Conservation (phyloP, 2,888 invertebrate genomes). For the Drosophila borealis region DNA sequence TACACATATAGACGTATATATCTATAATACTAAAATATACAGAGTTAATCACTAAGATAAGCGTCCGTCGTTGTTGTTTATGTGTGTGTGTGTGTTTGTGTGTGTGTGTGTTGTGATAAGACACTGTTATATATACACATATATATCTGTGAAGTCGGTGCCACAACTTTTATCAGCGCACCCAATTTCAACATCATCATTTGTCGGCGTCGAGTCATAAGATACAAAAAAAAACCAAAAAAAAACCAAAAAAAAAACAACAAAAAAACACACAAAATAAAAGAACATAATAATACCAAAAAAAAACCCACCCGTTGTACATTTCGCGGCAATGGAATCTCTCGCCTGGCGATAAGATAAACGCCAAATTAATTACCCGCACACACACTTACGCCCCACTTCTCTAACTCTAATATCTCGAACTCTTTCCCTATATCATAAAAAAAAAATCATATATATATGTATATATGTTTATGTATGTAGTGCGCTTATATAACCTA, state of each 20-base stretch:
- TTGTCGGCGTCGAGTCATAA: conserved; percentile 60
- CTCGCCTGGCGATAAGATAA: conserved; percentile 69
- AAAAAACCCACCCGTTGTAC: conserved; percentile 12
- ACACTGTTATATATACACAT: conserved; percentile 3
- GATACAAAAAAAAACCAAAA: conserved; percentile 49
- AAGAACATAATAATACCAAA: conserved; percentile 4
- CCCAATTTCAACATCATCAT: conserved; percentile 66
- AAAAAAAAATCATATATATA: conserved; percentile 10
- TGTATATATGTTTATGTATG: neutral
- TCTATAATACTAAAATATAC: conserved; percentile 55
- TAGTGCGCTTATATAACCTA: conserved; percentile 30
- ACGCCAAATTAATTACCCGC: conserved; percentile 68
- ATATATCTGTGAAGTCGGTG: conserved; percentile 27
- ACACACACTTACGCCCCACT: conserved; percentile 16
- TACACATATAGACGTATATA: conserved; percentile 32
- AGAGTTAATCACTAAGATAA: conserved; percentile 69
- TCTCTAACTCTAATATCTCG: conserved; percentile 39
- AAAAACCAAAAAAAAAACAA: conserved; percentile 1
- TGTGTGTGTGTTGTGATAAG: conserved; percentile 27
- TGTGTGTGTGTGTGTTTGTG: neutral
- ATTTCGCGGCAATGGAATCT: conserved; percentile 42
- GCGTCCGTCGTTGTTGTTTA: conserved; percentile 28
- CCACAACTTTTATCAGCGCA: conserved; percentile 60
- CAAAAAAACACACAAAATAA: conserved; percentile 4
- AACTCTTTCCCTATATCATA: conserved; percentile 17